phyloP scores from a whole-genome alignment of 64 coral and sea anemone species.

The Trachythela sp. region DNA sequence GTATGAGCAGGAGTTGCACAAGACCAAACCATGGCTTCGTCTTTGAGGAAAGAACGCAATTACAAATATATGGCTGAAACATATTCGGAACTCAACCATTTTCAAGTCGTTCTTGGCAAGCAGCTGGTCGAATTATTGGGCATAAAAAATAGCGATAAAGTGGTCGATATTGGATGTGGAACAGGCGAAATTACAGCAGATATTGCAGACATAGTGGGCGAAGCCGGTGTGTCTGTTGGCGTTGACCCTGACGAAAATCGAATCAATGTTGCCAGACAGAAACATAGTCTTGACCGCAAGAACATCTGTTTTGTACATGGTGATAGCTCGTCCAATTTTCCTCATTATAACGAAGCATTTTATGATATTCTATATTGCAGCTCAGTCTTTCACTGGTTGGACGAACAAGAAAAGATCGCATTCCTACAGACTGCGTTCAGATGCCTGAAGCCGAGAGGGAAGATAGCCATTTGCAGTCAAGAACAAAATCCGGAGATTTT shows the following conservation, averaged over 20 bases:
- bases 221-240: neutral
- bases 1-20: too few species aligned
- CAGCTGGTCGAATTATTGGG: neutral
- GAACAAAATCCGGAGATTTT: neutral
- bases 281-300: neutral
- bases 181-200: neutral
- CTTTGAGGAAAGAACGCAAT: neutral
- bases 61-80: neutral
- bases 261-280: neutral
- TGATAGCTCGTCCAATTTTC: neutral
- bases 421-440: neutral
- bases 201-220: neutral
- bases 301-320: neutral
- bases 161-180: neutral
- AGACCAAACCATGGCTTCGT: neutral
- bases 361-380: neutral
- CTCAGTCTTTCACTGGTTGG: neutral
- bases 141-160: neutral
- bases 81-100: neutral
- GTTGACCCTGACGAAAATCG: neutral
- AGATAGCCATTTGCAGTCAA: neutral
- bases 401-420: neutral
- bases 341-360: neutral
- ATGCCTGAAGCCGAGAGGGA: neutral
- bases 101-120: neutral